These are phyloP conservation scores for Equus quagga DNA, from an alignment of 2,113 vertebrate genomes.

Conservation along the genomic window DNA sequence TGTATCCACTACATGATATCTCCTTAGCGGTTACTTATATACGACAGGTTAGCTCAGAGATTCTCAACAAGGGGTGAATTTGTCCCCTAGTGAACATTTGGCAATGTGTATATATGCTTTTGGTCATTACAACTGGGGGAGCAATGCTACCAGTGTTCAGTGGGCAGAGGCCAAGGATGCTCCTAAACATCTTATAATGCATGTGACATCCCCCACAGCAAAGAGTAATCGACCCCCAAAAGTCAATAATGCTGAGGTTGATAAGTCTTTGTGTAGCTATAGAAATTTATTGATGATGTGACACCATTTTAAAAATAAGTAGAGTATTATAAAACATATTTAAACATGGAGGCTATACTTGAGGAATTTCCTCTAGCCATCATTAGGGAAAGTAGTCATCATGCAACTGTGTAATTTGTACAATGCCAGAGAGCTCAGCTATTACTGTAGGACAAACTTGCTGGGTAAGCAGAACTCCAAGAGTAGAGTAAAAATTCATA, in stretches of 20 bases:
- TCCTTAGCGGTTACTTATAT: background rate
- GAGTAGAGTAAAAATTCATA: background rate
- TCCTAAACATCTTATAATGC: background rate
- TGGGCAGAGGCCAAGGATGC: background rate
- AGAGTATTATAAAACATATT: background rate
- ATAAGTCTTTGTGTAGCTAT: background rate
- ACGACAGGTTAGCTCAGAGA: background rate
- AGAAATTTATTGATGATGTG: background rate
- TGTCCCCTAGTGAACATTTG: background rate
- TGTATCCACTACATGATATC: background rate
- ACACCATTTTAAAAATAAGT: background rate
- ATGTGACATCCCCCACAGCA: background rate
- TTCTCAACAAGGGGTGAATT: background rate
- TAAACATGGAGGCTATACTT: background rate
- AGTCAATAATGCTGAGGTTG: background rate
- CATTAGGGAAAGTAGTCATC: background rate
- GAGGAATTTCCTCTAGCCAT: background rate
- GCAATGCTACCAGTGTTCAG: background rate
- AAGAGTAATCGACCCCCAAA: background rate
- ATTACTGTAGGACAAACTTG: background rate
- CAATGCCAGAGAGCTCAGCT: background rate
- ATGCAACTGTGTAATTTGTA: background rate
- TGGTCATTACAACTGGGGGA: background rate
- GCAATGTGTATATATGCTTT: background rate
- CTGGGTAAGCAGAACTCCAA: background rate